Conservation (phyloP, 1,140 invertebrate genomes). For the Arion vulgaris region DNA sequence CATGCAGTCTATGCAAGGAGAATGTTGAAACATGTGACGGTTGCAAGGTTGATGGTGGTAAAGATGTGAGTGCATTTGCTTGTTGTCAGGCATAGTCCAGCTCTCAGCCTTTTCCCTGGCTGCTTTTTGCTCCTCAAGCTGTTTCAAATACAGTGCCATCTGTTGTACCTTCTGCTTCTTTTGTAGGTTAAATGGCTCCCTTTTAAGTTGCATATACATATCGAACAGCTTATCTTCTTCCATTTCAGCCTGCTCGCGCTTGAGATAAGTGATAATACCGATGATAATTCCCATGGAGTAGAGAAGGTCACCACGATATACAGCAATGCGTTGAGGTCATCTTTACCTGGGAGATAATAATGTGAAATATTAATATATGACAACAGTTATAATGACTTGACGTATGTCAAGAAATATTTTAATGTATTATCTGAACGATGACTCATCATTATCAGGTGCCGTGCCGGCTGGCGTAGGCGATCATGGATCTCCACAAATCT, state of each 20-base stretch:
- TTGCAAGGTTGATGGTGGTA: not conserved
- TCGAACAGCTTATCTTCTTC: conserved; percentile 64
- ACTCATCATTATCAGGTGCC: no score
- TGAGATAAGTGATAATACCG: conserved; percentile 66
- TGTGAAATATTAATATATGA: not conserved
- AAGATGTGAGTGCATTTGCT: not conserved
- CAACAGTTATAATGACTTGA: no score
- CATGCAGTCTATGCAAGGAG: conserved; percentile 2
- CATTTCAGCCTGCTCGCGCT: conserved; percentile 62
- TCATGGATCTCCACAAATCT: no score
- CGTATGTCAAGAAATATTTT: no score
- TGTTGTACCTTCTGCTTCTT: conserved; percentile 48
- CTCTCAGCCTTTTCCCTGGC: conserved; percentile 10
- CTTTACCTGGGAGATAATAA: conserved; percentile 22
- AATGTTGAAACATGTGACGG: not conserved
- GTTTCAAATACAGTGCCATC: conserved; percentile 43
- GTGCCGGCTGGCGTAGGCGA: no score
- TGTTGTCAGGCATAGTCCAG: not conserved
- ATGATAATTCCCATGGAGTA: conserved; percentile 68
- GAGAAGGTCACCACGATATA: conserved; percentile 69
- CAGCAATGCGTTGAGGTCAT: conserved; percentile 60
- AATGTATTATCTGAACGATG: no score
- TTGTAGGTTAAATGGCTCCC: conserved; percentile 44
- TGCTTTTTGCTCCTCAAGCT: conserved; percentile 31
- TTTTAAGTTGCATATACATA: conserved; percentile 50